Conservation (phyloP, 2,113 vertebrate genomes). For the Gambusia affinis region DNA sequence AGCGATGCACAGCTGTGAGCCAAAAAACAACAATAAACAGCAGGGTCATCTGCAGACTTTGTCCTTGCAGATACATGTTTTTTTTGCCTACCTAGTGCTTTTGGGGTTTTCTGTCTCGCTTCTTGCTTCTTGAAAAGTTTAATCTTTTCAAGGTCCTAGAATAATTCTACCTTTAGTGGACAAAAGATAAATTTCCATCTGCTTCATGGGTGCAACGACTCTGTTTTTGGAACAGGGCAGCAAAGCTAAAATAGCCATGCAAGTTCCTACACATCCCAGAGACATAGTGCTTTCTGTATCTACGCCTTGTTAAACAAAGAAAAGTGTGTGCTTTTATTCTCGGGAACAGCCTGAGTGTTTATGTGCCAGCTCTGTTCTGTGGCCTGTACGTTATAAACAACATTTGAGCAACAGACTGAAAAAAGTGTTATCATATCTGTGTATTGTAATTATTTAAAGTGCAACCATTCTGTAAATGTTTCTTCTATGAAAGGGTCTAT, state of each 20-base stretch:
- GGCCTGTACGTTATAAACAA: not conserved
- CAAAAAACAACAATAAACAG: conserved; percentile 12
- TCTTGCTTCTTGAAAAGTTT: conserved; percentile 12
- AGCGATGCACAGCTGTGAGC: not conserved
- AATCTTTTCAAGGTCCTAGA: conserved; percentile 33
- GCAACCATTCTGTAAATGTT: not conserved
- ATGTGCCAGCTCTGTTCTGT: not conserved
- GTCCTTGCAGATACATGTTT: not conserved
- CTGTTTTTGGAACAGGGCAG: not conserved
- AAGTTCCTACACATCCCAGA: conserved; percentile 26
- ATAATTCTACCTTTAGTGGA: not conserved
- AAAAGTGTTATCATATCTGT: not conserved
- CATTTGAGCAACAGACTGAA: not conserved
- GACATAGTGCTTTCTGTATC: conserved; percentile 16
- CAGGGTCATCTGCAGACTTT: conserved; percentile 25
- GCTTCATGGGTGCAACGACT: not conserved
- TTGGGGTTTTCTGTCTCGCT: conserved; percentile 8
- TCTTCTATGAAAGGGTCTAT: not conserved
- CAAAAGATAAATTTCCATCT: not conserved
- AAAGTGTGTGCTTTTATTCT: conserved; percentile 5
- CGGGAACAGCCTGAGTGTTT: not conserved
- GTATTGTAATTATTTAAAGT: not conserved
- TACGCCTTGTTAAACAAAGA: conserved; percentile 19
- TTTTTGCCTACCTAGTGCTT: not conserved
- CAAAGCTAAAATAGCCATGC: not conserved